Evolutionary conservation across 2,797 vertebrate species (phyloP).

Genomic region (Menidia menidia): DNA sequence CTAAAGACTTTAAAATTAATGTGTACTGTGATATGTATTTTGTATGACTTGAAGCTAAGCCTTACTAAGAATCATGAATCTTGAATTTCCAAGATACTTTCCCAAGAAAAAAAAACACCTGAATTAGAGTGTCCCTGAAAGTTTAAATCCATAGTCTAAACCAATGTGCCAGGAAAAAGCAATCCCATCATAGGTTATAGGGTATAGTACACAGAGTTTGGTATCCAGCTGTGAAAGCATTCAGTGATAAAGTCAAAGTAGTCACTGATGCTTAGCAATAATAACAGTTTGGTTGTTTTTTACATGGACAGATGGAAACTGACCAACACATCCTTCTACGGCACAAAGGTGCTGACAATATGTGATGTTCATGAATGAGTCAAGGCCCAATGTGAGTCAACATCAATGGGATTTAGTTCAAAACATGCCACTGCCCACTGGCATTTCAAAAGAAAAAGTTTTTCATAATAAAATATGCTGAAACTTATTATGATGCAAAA

Average conservation of each 20-base stretch:
- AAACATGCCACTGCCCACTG: conserved; percentile 5
- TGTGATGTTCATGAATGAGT: conserved; percentile 21
- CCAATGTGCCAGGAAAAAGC: conserved; percentile 50
- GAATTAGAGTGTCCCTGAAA: conserved; percentile 46
- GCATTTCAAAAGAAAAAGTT: background rate
- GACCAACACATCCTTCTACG: conserved; percentile 17
- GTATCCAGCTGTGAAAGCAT: conserved; percentile 73
- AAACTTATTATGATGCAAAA: background rate
- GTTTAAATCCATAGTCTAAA: conserved; percentile 36
- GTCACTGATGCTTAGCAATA: conserved; percentile 73
- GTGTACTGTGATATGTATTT: background rate
- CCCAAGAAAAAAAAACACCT: conserved; percentile 15
- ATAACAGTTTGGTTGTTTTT: conserved; percentile 60
- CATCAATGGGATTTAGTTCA: conserved; percentile 1
- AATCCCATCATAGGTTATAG: conserved; percentile 41
- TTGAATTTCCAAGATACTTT: conserved; percentile 11
- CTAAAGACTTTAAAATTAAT: background rate
- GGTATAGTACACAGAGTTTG: conserved; percentile 74
- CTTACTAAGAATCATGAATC: background rate
- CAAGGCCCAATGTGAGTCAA: background rate
- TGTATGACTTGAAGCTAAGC: background rate
- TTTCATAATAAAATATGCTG: background rate
- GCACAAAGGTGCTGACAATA: background rate
- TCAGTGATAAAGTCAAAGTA: conserved; percentile 68
- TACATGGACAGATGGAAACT: conserved; percentile 42